phyloP scores from a whole-genome alignment of 2,888 invertebrate genomes.

The Volucella zonaria region DNA sequence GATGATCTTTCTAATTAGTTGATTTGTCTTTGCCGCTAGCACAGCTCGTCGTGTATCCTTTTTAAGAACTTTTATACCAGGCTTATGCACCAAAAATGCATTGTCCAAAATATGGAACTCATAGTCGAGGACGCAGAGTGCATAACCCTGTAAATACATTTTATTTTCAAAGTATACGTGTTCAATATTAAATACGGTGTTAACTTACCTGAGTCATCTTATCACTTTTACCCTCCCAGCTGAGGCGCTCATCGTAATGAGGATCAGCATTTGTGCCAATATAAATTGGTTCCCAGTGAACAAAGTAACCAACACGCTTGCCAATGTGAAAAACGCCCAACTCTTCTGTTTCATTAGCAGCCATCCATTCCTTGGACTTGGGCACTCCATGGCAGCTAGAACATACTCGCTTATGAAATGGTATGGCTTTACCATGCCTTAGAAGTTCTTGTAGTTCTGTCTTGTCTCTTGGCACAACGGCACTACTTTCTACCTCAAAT shows the following conservation, averaged over 20 bases:
- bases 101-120: conserved; percentile 96
- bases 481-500: conserved; percentile 91
- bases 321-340: conserved; percentile 93
- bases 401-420: conserved; percentile 95
- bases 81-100: conserved; percentile 95
- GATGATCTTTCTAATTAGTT: conserved; percentile 90
- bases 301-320: conserved; percentile 89
- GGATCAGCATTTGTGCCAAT: conserved; percentile 95
- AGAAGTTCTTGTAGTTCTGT: conserved; percentile 89
- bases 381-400: conserved; percentile 95
- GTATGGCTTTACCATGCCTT: conserved; percentile 90
- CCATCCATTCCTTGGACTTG: conserved; percentile 92
- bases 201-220: conserved; percentile 95
- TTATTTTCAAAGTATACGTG: background rate
- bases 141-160: conserved; percentile 87
- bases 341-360: conserved; percentile 86
- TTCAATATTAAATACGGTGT: background rate
- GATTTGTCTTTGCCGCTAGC: conserved; percentile 90
- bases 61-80: conserved; percentile 93
- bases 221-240: conserved; percentile 97
- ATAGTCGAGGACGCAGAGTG: conserved; percentile 94
- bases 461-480: conserved; percentile 88
- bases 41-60: conserved; percentile 90
- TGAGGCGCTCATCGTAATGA: conserved; percentile 94
- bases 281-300: conserved; percentile 97